phyloP scores from a whole-genome alignment of 23 tunicate species.

The Oikopleura vanhoeffeni region DNA sequence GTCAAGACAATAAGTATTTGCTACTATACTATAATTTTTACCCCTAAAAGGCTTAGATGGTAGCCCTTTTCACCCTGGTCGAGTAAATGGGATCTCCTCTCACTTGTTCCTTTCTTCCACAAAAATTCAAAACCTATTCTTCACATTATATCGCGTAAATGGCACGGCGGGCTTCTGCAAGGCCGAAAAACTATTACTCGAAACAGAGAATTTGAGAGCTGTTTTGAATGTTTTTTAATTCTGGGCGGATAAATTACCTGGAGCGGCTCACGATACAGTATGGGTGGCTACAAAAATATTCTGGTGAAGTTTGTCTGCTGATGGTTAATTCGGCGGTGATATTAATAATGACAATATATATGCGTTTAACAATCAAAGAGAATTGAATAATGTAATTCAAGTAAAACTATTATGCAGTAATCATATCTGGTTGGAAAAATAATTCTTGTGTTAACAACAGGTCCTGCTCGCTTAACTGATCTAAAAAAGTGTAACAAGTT shows the following conservation, averaged over 20 bases:
- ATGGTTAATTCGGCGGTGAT: too few species aligned
- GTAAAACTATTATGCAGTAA: too few species aligned
- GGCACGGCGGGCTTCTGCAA: slow-evolving; percentile 1
- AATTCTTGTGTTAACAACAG: too few species aligned
- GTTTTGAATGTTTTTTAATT: slow-evolving; percentile 23
- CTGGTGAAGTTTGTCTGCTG: too few species aligned
- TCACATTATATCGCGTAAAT: background rate
- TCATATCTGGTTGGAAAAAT: too few species aligned
- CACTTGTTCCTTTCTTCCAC: background rate
- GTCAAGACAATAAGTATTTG: too few species aligned
- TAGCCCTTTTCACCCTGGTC: background rate
- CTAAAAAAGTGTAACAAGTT: too few species aligned
- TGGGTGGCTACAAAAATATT: background rate
- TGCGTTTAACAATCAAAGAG: too few species aligned
- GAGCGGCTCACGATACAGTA: background rate
- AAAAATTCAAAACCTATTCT: background rate
- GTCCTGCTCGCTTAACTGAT: too few species aligned
- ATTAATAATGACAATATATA: too few species aligned
- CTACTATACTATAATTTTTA: too few species aligned
- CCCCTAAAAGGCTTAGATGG: slow-evolving; percentile 14
- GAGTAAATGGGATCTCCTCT: slow-evolving; percentile 9
- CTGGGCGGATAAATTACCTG: slow-evolving; percentile 15
- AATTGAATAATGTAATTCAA: too few species aligned
- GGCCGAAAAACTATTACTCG: background rate
- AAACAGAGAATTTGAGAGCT: slow-evolving; percentile 18